These are phyloP conservation scores for Takifugu flavidus DNA, from an alignment of 2,113 vertebrate genomes.

Conservation along the genomic window DNA sequence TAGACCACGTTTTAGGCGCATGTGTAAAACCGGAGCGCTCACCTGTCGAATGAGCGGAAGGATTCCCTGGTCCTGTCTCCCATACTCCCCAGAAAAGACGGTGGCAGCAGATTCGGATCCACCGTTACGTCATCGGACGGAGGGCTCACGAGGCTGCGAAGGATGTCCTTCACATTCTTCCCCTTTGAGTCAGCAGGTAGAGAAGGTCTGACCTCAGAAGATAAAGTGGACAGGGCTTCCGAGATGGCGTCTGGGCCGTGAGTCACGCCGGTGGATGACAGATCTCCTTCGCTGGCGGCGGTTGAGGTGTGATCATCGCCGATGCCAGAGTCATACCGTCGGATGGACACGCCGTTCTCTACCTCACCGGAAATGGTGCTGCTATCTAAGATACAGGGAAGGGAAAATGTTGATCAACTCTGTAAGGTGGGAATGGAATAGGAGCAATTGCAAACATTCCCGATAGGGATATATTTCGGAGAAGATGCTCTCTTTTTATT, in stretches of 20 bases:
- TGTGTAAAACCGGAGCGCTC: conserved; percentile 25
- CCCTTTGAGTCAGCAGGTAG: conserved; percentile 72
- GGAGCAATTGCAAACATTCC: too few relatives aligned
- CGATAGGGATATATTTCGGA: background rate
- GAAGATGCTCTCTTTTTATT: background rate
- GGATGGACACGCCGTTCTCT: conserved; percentile 68
- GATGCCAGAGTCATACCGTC: conserved; percentile 81
- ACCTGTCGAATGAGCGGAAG: conserved; percentile 95
- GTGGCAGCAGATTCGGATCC: conserved; percentile 82
- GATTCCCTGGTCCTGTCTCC: conserved; percentile 76
- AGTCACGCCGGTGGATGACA: conserved; percentile 48
- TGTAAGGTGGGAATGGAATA: too few relatives aligned
- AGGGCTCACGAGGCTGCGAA: conserved; percentile 88
- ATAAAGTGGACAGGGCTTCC: conserved; percentile 87
- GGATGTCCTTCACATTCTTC: conserved; percentile 95
- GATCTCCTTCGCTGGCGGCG: conserved; percentile 38
- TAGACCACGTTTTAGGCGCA: background rate
- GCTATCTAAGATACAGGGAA: conserved; percentile 43
- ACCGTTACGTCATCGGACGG: conserved; percentile 80
- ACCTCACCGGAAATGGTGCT: conserved; percentile 51
- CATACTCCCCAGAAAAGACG: conserved; percentile 81
- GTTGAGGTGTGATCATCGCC: conserved; percentile 78
- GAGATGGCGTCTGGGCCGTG: conserved; percentile 89
- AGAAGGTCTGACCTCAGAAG: conserved; percentile 85
- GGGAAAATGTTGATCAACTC: background rate